A percentile compares a stretch with the other conserved stretches of the same genome.
Conservation (phyloP, 1,140 invertebrate genomes). For the Argopecten irradians region DNA sequence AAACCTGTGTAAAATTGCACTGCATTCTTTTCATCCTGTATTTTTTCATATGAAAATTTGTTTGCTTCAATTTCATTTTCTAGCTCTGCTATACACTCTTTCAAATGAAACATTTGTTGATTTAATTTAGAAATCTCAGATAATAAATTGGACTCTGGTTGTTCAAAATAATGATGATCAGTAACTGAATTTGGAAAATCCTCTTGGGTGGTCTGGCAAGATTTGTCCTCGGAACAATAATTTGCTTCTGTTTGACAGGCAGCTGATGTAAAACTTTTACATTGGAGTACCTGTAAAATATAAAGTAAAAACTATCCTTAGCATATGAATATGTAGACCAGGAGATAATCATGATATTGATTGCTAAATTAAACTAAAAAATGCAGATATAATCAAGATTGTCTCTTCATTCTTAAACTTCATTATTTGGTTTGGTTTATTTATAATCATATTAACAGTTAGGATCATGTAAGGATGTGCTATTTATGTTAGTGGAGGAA, state of each 20-base stretch:
- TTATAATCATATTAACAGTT: too few species aligned
- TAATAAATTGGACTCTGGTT: neutral
- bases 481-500: too few species aligned
- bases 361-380: too few species aligned
- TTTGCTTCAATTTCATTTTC: neutral
- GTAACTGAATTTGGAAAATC: neutral
- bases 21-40: neutral
- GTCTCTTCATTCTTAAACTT: too few species aligned
- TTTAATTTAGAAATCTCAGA: neutral
- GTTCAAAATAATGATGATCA: neutral
- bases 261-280: neutral
- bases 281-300: neutral
- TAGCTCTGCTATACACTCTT: neutral
- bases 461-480: too few species aligned
- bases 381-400: too few species aligned
- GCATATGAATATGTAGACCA: neutral
- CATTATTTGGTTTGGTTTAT: too few species aligned
- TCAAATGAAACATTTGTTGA: neutral
- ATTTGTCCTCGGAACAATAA: neutral
- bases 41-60: conserved; percentile 30
- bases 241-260: neutral
- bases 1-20: conserved; percentile 38
- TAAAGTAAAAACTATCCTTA: too few species aligned
- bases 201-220: neutral
- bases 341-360: too few species aligned